phyloP scores from a whole-genome alignment of 2,113 vertebrate genomes.

The Gymnarchus niloticus region DNA sequence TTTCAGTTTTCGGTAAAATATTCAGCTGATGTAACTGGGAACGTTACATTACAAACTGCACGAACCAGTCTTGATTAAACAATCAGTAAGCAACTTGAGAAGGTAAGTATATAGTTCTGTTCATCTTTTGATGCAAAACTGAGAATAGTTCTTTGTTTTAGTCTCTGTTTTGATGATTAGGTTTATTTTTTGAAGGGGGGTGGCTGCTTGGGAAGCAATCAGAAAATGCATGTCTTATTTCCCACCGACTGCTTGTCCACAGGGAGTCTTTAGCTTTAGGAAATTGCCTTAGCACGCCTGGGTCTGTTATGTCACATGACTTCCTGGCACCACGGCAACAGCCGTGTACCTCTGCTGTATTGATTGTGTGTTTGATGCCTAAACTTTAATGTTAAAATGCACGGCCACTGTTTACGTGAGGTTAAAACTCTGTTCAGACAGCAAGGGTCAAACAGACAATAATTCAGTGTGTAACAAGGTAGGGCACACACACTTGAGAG shows the following conservation, averaged over 20 bases:
- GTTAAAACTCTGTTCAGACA: not conserved
- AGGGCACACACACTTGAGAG: not conserved
- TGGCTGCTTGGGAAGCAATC: not conserved
- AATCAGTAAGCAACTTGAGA: not conserved
- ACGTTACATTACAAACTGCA: no score
- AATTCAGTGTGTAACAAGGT: not conserved
- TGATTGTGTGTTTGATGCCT: not conserved
- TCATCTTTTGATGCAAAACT: not conserved
- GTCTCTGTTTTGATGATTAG: not conserved
- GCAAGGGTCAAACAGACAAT: not conserved
- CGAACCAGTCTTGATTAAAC: not conserved
- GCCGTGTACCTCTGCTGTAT: not conserved
- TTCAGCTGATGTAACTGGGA: no score
- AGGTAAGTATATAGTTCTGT: not conserved
- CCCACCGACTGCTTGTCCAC: not conserved
- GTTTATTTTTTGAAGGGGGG: not conserved
- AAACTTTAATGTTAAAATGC: not conserved
- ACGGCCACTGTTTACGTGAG: not conserved
- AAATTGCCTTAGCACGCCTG: not conserved
- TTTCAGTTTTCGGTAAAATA: no score
- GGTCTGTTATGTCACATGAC: not conserved
- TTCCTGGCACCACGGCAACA: not conserved
- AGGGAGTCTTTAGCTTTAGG: conserved; percentile 10
- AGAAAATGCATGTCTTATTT: not conserved
- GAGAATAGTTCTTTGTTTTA: no score